phyloP scores from a whole-genome alignment of 2,888 invertebrate species.

The Chesias legatella region DNA sequence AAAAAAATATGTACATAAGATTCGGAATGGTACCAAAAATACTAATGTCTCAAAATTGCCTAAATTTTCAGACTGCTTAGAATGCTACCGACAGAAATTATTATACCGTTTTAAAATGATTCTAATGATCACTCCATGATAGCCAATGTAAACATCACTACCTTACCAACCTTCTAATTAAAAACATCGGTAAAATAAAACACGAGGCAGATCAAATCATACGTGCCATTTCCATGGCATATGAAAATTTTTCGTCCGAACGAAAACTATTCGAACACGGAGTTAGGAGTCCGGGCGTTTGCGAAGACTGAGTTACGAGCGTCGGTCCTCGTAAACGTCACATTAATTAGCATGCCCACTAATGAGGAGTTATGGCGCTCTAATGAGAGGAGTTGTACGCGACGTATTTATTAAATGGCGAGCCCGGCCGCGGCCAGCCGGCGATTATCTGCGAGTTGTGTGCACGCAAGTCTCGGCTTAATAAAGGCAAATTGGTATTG shows the following conservation, averaged over 20 bases:
- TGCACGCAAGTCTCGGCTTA: constrained; percentile 13
- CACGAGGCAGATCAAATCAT: too few relatives aligned
- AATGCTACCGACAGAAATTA: too few relatives aligned
- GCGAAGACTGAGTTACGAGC: constrained; percentile 41
- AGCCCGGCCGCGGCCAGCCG: constrained; percentile 16
- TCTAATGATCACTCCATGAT: too few relatives aligned
- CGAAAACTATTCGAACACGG: constrained; percentile 6
- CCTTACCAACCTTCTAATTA: too few relatives aligned
- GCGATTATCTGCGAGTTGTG: constrained; percentile 31
- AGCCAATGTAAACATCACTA: too few relatives aligned
- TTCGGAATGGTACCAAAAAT: too few relatives aligned
- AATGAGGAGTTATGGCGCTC: constrained; percentile 79
- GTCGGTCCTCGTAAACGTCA: constrained; percentile 70
- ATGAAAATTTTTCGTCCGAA: constrained; percentile 49
- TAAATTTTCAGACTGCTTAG: too few relatives aligned
- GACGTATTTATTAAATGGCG: constrained; percentile 35
- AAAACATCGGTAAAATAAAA: too few relatives aligned
- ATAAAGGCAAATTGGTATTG: constrained; percentile 4
- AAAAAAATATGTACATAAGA: too few relatives aligned
- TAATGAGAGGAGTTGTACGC: constrained; percentile 67
- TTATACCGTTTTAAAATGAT: too few relatives aligned
- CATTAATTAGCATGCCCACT: constrained; percentile 77
- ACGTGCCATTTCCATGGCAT: too few relatives aligned
- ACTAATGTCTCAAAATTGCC: too few relatives aligned
- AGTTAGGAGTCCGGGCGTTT: constrained; percentile 41